Base-by-base conservation (phyloP, 2,113 vertebrate genomes). In the Chaenocephalus aceratus region DNA sequence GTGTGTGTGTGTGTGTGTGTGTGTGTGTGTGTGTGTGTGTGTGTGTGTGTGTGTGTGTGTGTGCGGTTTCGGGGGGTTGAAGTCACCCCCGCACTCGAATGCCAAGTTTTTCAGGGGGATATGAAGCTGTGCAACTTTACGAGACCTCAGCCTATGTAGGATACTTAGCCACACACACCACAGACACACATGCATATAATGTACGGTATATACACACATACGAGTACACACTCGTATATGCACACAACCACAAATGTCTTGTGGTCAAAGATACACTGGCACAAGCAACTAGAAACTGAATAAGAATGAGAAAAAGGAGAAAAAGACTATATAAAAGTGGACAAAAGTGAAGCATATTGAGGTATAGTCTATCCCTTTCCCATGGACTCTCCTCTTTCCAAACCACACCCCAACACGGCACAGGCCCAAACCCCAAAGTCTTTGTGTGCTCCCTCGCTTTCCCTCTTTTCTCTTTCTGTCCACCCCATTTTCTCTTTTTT, bases 381-480 rank as follows among this genome's bases (percentile, higher is more conserved):
- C 78, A 80, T 69, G 76, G 84, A 81, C 84, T 79, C 83, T 86
- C 54, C 74, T 87, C 82, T 80, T 82, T 91, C 90, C 91, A 92
- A 93, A 93, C 92, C 92, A 91, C 93, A 92, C 93, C 91, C 90
- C 81, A 30, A 65, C 80, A 36, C 80, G 84, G 88, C 89, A 88
- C 71, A 73, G 90, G 79, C 86, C 91, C 88, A 91, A 91, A 90
- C 77, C 84, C 88, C 80, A 83, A 80, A 85, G 79, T 82, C 86
- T 91, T 90, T 90, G 86, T 87, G 85, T 82, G 80, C 77, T 84
- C 83, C 71, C 53, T 64, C 41, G 46, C 74, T 85, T 88, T 87
- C 82, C 65, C 81, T 86, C 74, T 80, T 64, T 89, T 62, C 53
- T 85, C 83, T 80, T 60, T 84, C 60, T 57, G 54, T 85, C 82